These are phyloP conservation scores for Synergus gifuensis DNA, from an alignment of 2,888 invertebrate species.

Conservation along the genomic window DNA sequence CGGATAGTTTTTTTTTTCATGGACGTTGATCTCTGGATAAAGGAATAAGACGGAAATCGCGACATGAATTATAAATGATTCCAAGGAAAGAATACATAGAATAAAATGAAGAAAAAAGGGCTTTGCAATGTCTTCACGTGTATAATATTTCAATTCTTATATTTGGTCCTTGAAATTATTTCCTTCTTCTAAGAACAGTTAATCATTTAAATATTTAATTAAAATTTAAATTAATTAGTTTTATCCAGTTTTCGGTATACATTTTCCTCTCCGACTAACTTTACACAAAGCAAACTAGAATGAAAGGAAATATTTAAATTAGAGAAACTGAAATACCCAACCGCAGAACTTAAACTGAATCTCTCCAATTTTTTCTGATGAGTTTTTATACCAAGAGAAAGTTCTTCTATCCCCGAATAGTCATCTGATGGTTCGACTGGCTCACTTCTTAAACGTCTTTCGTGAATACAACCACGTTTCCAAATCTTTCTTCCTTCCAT, in stretches of 20 bases:
- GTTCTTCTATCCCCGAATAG: constrained; percentile 47
- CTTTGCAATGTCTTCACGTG: background rate
- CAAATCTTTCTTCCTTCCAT: background rate
- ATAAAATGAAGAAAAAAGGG: constrained; percentile 3
- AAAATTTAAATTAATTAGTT: background rate
- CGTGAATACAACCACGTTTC: constrained; percentile 30
- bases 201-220: too few relatives aligned
- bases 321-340: background rate
- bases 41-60: constrained; percentile 41
- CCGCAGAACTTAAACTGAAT: background rate
- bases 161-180: background rate
- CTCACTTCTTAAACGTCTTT: constrained; percentile 53
- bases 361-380: constrained; percentile 22
- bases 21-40: constrained; percentile 19
- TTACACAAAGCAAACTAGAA: background rate
- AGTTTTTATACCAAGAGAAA: constrained; percentile 62
- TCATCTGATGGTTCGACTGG: constrained; percentile 23
- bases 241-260: background rate
- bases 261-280: background rate
- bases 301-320: constrained; percentile 2
- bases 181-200: background rate
- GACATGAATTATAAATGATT: constrained; percentile 58
- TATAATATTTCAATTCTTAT: background rate
- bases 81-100: constrained; percentile 20
- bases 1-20: constrained; percentile 2